These are phyloP conservation scores for Rutilus rutilus DNA, from an alignment of 2,113 vertebrate genomes.

Conservation along the genomic window DNA sequence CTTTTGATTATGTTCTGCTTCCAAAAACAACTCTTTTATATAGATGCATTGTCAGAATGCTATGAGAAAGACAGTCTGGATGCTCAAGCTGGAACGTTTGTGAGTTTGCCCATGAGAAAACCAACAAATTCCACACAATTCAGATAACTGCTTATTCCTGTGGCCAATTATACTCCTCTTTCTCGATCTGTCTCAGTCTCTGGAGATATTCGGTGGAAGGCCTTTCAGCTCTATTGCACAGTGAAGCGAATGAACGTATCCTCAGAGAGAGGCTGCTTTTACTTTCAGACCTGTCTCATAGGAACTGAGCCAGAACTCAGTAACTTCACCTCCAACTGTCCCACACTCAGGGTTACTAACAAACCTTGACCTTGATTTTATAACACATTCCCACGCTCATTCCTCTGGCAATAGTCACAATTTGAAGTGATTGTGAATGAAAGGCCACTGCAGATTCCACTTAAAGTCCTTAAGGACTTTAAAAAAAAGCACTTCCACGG, in stretches of 20 bases:
- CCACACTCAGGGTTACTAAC: slow-evolving; percentile 22
- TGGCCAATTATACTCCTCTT: slow-evolving; percentile 11
- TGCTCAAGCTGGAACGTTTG: neutral
- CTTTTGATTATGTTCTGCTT: neutral
- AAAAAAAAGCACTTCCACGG: neutral
- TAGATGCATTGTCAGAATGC: neutral
- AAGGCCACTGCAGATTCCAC: neutral
- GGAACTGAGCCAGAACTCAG: slow-evolving; percentile 46
- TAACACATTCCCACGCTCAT: neutral
- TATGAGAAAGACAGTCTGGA: neutral
- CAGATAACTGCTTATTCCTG: slow-evolving; percentile 20
- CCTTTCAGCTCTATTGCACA: slow-evolving; percentile 32
- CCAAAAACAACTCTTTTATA: neutral
- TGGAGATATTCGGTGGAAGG: slow-evolving; percentile 17
- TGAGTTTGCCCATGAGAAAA: slow-evolving; percentile 11
- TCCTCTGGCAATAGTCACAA: neutral
- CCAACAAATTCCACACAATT: neutral
- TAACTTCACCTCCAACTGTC: slow-evolving; percentile 29
- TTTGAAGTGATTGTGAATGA: neutral
- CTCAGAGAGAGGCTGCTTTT: slow-evolving; percentile 29
- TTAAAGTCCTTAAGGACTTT: neutral
- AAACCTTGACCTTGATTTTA: slow-evolving; percentile 32
- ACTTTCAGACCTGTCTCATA: slow-evolving; percentile 43
- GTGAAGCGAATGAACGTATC: slow-evolving; percentile 28
- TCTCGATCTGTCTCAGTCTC: neutral